phyloP scores from a whole-genome alignment of 2,797 vertebrate species.

The Falco naumanni region DNA sequence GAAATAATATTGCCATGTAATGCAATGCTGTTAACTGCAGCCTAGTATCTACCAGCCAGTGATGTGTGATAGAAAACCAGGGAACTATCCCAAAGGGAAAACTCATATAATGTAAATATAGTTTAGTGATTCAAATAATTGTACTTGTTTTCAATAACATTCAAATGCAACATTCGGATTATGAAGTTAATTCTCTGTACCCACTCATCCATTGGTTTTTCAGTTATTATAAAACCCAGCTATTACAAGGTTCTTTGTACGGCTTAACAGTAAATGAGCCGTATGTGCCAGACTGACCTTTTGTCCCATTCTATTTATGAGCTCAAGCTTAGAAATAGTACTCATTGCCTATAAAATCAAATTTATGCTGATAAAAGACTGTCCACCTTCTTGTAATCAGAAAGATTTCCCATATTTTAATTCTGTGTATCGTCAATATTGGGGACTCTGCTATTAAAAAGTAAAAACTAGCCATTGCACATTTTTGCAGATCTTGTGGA shows the following conservation, averaged over 20 bases:
- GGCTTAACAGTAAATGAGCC: conserved; percentile 33
- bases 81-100: conserved; percentile 2
- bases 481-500: not conserved
- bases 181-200: conserved; percentile 25
- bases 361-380: not conserved
- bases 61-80: not conserved
- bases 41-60: not conserved
- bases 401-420: not conserved
- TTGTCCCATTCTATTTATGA: not conserved
- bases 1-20: not conserved
- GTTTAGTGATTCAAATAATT: conserved; percentile 31
- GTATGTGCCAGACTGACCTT: conserved; percentile 6
- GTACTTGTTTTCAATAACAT: conserved; percentile 28
- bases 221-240: not conserved
- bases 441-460: not conserved
- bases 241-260: not conserved
- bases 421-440: not conserved
- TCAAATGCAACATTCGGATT: conserved; percentile 11
- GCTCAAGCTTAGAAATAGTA: not conserved
- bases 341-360: not conserved
- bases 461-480: not conserved
- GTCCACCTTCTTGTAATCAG: not conserved
- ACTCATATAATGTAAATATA: conserved; percentile 29
- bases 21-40: conserved; percentile 23
- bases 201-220: conserved; percentile 3